A percentile compares a stretch with the other conserved stretches of the same genome.
Conservation (phyloP, 2,888 invertebrate genomes). For the Rhingia rostrata region DNA sequence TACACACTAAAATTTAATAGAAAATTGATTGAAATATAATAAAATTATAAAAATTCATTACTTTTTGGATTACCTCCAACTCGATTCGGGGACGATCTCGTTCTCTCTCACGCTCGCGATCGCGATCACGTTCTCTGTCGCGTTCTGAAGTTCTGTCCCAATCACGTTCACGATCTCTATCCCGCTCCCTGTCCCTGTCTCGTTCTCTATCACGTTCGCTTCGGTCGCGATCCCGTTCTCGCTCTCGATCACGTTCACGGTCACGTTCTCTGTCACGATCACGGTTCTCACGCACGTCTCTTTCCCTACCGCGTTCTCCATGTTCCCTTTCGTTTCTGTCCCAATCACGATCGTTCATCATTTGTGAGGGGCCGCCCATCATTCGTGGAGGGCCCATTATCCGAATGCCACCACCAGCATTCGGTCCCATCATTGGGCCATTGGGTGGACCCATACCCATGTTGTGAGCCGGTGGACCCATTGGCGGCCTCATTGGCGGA, state of each 20-base stretch:
- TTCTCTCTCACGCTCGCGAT: constrained; percentile 79
- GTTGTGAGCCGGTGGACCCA: constrained; percentile 80
- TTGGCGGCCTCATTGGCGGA: constrained; percentile 77
- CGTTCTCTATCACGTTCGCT: constrained; percentile 81
- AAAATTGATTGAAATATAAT: neutral
- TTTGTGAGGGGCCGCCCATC: constrained; percentile 76
- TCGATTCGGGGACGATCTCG: constrained; percentile 81
- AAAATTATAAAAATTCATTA: constrained; percentile 18
- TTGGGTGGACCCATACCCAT: constrained; percentile 78
- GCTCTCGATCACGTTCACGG: constrained; percentile 80
- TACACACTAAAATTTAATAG: no score
- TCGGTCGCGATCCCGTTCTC: constrained; percentile 75
- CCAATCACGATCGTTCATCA: constrained; percentile 79
- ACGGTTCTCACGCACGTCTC: constrained; percentile 76
- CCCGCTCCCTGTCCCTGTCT: constrained; percentile 75
- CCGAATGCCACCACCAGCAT: constrained; percentile 69
- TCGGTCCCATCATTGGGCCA: constrained; percentile 76
- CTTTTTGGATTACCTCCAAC: constrained; percentile 78
- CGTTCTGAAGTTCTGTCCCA: constrained; percentile 76
- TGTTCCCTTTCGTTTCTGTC: constrained; percentile 81
- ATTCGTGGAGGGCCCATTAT: constrained; percentile 65
- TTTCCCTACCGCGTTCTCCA: constrained; percentile 74
- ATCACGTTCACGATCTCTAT: constrained; percentile 77
- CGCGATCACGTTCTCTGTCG: constrained; percentile 84
- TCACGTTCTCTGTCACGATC: constrained; percentile 80